Evolutionary conservation across 2,888 invertebrate species (phyloP), one percentile per base, ranked within the genome.

Genomic region (Eilema griseolum): DNA sequence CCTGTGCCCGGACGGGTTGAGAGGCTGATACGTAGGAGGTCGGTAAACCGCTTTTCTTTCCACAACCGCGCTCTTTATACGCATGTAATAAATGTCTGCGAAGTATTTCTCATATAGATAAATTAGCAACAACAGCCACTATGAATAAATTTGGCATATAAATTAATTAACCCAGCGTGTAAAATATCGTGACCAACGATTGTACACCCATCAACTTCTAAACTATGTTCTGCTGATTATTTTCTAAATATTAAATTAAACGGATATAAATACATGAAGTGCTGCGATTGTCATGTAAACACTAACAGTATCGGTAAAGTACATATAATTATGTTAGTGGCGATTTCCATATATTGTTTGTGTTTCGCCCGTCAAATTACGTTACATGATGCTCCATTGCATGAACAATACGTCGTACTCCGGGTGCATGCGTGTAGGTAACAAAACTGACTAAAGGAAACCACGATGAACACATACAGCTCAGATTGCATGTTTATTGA

Each of bases 41-140:
- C 74, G 85, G 83, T 84, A 83, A 84, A 87, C 87, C 83, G 80
- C 87, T 85, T 85, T 86, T 84, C 83, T 81, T 81, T 81, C 82
- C 79, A 74, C 74, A 79, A 76, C 74, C 72, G 77, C 75, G 67
- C 73, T 74, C 62, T 57, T 66, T 70, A 69, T 62, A 63, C 41
- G 63, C 69, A 31, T 70, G 61, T 33, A 70, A 60, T 64, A 28
- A 52, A 60, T 3, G 28, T n/a, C 23, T 56, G 26, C 31, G 33
- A 26, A 56, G 12, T 31, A 56, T 23, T 26, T 37, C 61, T 31
- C 14, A n/a, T 26, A 33, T 37, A 70, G 5, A n/a, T 31, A 52
- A 52, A 41, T 33, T 61, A 61, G 61, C 20, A 61, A 61, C 57
- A 26, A 26, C 57, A 24, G 24, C 10, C 41, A 20, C 37, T 24